Conservation (phyloP, 1,140 invertebrate species). For the Drosophila pseudoananassae region DNA sequence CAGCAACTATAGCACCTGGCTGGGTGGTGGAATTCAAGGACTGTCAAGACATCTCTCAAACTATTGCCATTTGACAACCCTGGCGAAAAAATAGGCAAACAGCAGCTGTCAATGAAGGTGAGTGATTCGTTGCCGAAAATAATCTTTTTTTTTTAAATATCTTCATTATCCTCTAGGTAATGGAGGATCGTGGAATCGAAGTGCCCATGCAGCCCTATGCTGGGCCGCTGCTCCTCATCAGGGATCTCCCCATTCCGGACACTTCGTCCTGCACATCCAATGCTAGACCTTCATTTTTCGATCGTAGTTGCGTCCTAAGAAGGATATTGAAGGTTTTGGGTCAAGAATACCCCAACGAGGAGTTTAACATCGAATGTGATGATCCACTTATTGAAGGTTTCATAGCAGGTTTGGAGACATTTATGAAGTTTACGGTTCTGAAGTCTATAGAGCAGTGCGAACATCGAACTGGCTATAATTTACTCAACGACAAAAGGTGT, state of each 20-base stretch:
- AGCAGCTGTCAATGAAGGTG: background rate
- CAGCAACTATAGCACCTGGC: constrained; percentile 40
- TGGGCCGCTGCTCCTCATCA: constrained; percentile 39
- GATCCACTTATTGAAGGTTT: constrained; percentile 32
- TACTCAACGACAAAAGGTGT: constrained; percentile 30
- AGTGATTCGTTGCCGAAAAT: background rate
- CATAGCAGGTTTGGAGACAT: constrained; percentile 51
- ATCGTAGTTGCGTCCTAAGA: constrained; percentile 15
- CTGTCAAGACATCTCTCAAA: constrained; percentile 9
- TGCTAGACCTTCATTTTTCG: constrained; percentile 20
- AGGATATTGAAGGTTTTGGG: constrained; percentile 22
- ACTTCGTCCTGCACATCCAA: background rate
- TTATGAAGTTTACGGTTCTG: constrained; percentile 29
- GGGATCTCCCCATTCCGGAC: constrained; percentile 33
- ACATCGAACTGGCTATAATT: constrained; percentile 34
- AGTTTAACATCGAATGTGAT: background rate
- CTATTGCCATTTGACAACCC: background rate
- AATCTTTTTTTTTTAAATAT: background rate
- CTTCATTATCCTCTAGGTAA: background rate
- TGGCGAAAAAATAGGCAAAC: background rate
- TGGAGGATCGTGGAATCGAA: background rate
- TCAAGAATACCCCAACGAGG: background rate
- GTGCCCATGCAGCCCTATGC: constrained; percentile 21
- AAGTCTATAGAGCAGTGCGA: constrained; percentile 35
- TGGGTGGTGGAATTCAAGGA: constrained; percentile 19